A percentile compares a stretch with the other conserved stretches of the same genome.
Evolutionary conservation across 1,140 invertebrate species (phyloP).

Genomic region (Cepaea nemoralis): DNA sequence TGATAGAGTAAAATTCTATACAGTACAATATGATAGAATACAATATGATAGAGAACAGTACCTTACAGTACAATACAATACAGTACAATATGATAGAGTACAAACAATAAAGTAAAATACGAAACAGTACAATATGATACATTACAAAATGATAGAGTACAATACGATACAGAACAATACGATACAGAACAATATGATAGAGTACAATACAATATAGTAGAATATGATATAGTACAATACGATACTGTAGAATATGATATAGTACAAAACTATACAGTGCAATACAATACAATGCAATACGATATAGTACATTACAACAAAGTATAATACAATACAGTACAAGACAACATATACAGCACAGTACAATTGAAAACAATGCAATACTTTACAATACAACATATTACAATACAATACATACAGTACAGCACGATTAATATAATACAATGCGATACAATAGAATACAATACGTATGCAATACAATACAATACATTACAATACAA

Average conservation of each 20-base stretch:
- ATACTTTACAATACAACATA: neutral
- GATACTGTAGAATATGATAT: neutral
- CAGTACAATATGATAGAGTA: slow-evolving; percentile 1
- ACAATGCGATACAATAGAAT: too few relatives aligned
- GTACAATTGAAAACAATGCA: neutral
- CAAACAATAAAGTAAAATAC: neutral
- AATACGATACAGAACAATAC: neutral
- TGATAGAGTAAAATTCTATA: neutral
- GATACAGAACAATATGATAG: too few relatives aligned
- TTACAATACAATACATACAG: neutral
- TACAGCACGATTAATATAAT: too few relatives aligned
- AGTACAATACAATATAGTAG: too few relatives aligned
- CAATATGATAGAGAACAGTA: neutral
- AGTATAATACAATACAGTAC: slow-evolving; percentile 1
- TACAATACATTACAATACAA: too few relatives aligned
- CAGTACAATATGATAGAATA: slow-evolving; percentile 2
- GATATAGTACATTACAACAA: neutral
- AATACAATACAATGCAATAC: neutral
- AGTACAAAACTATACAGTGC: neutral
- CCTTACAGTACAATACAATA: neutral
- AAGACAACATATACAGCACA: neutral
- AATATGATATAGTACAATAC: neutral
- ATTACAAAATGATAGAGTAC: neutral
- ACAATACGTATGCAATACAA: too few relatives aligned
- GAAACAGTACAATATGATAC: neutral